phyloP scores from a whole-genome alignment of 2,797 vertebrate genomes.

The Graptemys geographica region DNA sequence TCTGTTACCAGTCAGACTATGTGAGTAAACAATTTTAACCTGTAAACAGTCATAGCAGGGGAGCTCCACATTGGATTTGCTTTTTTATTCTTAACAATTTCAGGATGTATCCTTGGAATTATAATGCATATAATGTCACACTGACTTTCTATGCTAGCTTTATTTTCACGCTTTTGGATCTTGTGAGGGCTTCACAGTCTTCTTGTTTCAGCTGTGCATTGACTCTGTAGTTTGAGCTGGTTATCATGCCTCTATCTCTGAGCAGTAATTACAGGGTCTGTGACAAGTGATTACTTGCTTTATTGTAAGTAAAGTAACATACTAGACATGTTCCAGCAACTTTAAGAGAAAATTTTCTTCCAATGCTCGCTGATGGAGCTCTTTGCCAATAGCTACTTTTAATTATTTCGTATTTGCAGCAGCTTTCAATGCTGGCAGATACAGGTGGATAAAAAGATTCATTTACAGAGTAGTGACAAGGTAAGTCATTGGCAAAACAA shows the following conservation, averaged over 20 bases:
- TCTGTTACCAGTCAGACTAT: fast-evolving
- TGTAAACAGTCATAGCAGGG: background rate
- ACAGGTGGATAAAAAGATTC: background rate
- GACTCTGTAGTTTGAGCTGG: background rate
- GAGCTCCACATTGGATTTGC: background rate
- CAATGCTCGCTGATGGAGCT: background rate
- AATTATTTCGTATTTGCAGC: background rate
- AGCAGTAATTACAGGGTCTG: background rate
- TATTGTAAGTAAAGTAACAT: background rate
- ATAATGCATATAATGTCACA: background rate
- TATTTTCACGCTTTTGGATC: slow-evolving; percentile 6
- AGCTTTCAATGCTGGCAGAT: background rate
- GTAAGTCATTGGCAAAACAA: background rate
- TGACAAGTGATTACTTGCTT: background rate
- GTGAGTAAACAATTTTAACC: background rate
- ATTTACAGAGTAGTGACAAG: background rate
- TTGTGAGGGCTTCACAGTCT: background rate
- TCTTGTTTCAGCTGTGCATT: background rate
- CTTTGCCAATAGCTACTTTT: background rate
- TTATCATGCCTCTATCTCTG: background rate
- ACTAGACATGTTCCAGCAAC: background rate
- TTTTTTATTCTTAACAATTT: background rate
- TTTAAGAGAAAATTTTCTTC: background rate
- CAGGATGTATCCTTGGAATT: background rate
- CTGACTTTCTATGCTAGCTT: background rate